These are phyloP conservation scores for Lucilia cuprina DNA, from an alignment of 1,140 invertebrate species.

Conservation along the genomic window DNA sequence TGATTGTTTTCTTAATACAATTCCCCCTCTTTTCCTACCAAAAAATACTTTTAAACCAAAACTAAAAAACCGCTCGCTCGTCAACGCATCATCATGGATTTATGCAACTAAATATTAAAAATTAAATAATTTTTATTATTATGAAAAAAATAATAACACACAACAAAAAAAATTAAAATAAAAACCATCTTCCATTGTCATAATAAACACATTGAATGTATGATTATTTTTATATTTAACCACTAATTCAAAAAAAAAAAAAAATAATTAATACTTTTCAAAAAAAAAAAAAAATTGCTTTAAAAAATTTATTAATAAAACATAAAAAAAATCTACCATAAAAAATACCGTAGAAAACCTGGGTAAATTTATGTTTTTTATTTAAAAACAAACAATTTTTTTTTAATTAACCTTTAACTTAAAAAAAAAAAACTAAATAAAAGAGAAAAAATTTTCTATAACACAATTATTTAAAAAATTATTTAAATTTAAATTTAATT, in stretches of 20 bases:
- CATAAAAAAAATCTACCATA: slow-evolving; percentile 35
- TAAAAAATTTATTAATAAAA: slow-evolving; percentile 37
- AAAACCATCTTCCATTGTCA: slow-evolving; percentile 22
- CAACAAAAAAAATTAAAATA: neutral
- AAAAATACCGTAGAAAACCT: slow-evolving; percentile 44
- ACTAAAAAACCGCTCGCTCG: slow-evolving; percentile 35
- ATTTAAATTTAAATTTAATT: slow-evolving; percentile 32
- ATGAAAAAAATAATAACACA: neutral
- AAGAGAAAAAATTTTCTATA: neutral
- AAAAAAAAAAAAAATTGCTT: slow-evolving; percentile 14
- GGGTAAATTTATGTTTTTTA: slow-evolving; percentile 40
- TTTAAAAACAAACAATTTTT: neutral
- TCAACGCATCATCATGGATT: slow-evolving; percentile 42
- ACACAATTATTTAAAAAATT: slow-evolving; percentile 46
- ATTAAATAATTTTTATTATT: slow-evolving; percentile 3
- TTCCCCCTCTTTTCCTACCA: slow-evolving; percentile 32
- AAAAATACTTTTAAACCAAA: slow-evolving; percentile 35
- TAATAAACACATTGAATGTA: neutral
- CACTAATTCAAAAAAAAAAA: slow-evolving; percentile 17
- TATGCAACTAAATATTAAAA: slow-evolving; percentile 35
- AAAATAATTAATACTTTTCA: slow-evolving; percentile 30
- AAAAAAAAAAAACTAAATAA: neutral
- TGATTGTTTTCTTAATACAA: slow-evolving; percentile 51
- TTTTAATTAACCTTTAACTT: slow-evolving; percentile 9
- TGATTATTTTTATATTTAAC: slow-evolving; percentile 10